phyloP scores from a whole-genome alignment of 2,888 invertebrate genomes.

The Caenorhabditis plicata region DNA sequence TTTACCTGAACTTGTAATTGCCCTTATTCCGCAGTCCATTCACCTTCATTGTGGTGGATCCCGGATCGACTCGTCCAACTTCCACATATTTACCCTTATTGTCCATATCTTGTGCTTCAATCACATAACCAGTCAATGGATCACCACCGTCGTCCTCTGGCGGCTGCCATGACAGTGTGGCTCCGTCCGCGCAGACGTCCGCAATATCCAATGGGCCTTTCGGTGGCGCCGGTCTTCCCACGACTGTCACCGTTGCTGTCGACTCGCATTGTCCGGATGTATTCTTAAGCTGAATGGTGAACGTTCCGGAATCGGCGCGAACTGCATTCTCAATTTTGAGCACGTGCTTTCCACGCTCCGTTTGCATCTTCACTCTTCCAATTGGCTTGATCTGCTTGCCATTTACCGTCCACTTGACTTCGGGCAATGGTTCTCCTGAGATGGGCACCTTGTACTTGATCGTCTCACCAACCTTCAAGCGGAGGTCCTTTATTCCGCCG shows the following conservation, averaged over 20 bases:
- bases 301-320: slow-evolving; percentile 85
- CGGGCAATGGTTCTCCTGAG: slow-evolving; percentile 94
- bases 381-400: slow-evolving; percentile 67
- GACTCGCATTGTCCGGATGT: slow-evolving; percentile 89
- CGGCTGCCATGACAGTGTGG: slow-evolving; percentile 91
- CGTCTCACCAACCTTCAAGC: slow-evolving; percentile 92
- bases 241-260: slow-evolving; percentile 82
- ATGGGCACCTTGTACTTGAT: slow-evolving; percentile 90
- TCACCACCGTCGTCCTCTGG: slow-evolving; percentile 89
- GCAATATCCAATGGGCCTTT: slow-evolving; percentile 82
- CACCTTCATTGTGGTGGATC: slow-evolving; percentile 63
- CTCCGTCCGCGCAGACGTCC: slow-evolving; percentile 92
- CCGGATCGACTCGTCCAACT: slow-evolving; percentile 78
- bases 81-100: slow-evolving; percentile 81
- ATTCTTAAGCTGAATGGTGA: slow-evolving; percentile 85
- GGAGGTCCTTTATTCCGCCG: slow-evolving; percentile 83
- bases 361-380: slow-evolving; percentile 66
- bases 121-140: slow-evolving; percentile 83
- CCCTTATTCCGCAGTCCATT: slow-evolving; percentile 84
- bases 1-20: slow-evolving; percentile 63
- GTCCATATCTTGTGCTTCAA: slow-evolving; percentile 85
- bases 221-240: slow-evolving; percentile 83
- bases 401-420: slow-evolving; percentile 80
- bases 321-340: slow-evolving; percentile 83
- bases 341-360: slow-evolving; percentile 66